Conservation (phyloP, 2,797 vertebrate species). For the Hirundo rustica region DNA sequence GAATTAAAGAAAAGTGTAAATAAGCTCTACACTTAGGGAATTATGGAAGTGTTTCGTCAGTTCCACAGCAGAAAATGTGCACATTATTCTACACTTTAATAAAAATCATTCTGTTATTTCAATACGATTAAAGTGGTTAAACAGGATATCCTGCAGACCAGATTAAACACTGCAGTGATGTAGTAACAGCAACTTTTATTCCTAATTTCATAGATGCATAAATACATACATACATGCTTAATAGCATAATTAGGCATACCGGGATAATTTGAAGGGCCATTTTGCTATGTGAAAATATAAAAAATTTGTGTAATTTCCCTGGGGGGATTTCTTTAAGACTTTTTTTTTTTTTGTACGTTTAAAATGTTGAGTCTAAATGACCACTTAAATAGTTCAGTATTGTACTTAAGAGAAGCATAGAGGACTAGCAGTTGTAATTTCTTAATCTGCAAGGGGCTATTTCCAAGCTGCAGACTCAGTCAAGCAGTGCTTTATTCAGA, state of each 20-base stretch:
- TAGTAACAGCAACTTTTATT: neutral
- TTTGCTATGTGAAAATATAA: neutral
- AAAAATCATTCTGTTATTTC: neutral
- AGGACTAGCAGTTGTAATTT: neutral
- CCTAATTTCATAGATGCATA: neutral
- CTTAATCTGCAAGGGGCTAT: slow-evolving; percentile 23
- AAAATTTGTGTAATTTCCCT: neutral
- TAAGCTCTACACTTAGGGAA: neutral
- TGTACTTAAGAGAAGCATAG: slow-evolving; percentile 2
- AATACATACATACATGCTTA: neutral
- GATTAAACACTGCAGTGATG: neutral
- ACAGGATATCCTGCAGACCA: neutral
- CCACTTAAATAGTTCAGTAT: neutral
- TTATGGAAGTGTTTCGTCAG: neutral
- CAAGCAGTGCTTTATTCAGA: neutral
- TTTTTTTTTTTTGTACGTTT: neutral
- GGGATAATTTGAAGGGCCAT: neutral
- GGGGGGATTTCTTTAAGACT: neutral
- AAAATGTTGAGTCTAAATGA: neutral
- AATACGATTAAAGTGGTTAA: neutral
- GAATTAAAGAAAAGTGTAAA: neutral
- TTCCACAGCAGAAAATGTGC: neutral
- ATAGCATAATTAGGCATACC: neutral
- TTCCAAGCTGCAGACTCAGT: slow-evolving; percentile 2
- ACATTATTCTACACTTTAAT: neutral